Conservation (phyloP, 2,113 vertebrate genomes). For the Etheostoma cragini region DNA sequence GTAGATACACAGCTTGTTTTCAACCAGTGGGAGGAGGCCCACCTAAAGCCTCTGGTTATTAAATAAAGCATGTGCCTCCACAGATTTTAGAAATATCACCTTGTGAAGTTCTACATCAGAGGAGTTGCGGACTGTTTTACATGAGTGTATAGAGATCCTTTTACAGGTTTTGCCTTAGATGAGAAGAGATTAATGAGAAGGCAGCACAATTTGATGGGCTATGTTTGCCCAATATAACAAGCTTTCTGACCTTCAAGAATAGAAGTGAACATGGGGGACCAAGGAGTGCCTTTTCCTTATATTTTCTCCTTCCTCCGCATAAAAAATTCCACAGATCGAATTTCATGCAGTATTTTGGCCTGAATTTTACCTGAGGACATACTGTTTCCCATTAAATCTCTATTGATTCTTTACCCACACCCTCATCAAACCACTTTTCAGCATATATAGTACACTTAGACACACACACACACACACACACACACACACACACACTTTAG, state of each 20-base stretch:
- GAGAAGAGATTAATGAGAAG: conserved; percentile 65
- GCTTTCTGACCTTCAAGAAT: conserved; percentile 75
- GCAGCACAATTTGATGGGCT: conserved; percentile 34
- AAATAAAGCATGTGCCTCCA: conserved; percentile 34
- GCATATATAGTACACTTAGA: conserved; percentile 52
- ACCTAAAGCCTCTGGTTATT: conserved; percentile 25
- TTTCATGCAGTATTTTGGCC: conserved; percentile 62
- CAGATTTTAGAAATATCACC: conserved; percentile 16
- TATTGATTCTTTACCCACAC: conserved; percentile 65
- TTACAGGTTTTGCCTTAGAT: conserved; percentile 17
- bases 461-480: conserved; percentile 37
- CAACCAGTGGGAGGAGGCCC: neutral
- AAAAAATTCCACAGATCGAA: conserved; percentile 44
- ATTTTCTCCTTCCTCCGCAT: conserved; percentile 28
- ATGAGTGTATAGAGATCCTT: conserved; percentile 27
- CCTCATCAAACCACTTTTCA: conserved; percentile 58
- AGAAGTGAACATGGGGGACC: conserved; percentile 24
- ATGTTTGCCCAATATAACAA: conserved; percentile 74
- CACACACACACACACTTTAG: conserved; percentile 31
- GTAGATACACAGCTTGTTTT: conserved; percentile 17
- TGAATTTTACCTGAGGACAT: conserved; percentile 67
- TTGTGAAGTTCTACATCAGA: conserved; percentile 24
- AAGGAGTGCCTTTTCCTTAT: conserved; percentile 42
- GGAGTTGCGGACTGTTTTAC: conserved; percentile 14
- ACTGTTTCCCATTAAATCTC: conserved; percentile 65